Evolutionary conservation across 2,797 vertebrate genomes (phyloP).

Genomic region (Alfaro cultratus): DNA sequence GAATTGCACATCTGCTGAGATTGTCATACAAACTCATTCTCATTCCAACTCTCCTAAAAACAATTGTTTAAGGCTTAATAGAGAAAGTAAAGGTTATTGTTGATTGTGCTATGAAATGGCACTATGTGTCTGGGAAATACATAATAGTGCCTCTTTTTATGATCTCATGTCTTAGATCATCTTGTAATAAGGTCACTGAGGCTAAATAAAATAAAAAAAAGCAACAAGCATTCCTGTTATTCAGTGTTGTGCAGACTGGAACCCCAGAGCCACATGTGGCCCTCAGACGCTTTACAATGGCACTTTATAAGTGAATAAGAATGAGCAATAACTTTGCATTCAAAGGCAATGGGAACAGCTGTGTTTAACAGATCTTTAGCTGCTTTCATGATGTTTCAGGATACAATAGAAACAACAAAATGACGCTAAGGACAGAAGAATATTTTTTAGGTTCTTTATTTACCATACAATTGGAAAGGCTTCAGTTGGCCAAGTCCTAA

Average conservation of each 20-base stretch:
- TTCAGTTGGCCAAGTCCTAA: not conserved
- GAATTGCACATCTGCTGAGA: too few species aligned
- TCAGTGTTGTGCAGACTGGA: not conserved
- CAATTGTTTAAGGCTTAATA: too few species aligned
- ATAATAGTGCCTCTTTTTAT: not conserved
- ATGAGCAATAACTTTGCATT: not conserved
- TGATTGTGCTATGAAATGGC: too few species aligned
- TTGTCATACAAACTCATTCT: too few species aligned
- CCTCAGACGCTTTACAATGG: not conserved
- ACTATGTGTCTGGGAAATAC: too few species aligned
- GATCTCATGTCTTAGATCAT: not conserved
- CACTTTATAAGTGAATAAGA: not conserved
- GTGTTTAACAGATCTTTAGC: not conserved
- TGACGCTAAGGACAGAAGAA: not conserved
- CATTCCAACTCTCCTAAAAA: too few species aligned
- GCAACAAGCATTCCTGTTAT: not conserved
- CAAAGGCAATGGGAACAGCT: not conserved
- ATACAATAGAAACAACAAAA: not conserved
- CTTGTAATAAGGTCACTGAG: not conserved
- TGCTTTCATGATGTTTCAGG: not conserved
- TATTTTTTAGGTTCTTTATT: not conserved
- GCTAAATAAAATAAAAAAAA: not conserved
- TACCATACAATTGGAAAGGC: not conserved
- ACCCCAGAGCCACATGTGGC: not conserved
- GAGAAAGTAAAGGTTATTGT: too few species aligned